A percentile compares a stretch with the other conserved stretches of the same genome.
These are phyloP conservation scores for Lithobates sylvaticus DNA, from an alignment of 2,797 vertebrate genomes.

Conservation along the genomic window DNA sequence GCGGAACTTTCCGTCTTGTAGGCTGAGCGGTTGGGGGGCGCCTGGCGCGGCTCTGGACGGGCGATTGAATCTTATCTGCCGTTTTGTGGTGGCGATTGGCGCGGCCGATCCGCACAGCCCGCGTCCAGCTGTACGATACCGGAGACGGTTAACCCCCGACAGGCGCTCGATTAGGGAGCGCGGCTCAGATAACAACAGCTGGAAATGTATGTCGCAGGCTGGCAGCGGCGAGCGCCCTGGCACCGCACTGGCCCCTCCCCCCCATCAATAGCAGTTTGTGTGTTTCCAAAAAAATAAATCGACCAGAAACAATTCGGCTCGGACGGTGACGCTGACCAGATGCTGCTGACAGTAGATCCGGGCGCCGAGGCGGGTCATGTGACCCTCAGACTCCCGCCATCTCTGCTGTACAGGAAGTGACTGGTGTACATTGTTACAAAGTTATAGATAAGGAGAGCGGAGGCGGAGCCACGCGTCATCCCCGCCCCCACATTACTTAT, in stretches of 20 bases:
- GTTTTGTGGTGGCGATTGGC: background rate
- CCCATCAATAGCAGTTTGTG: constrained; percentile 3
- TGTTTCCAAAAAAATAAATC: background rate
- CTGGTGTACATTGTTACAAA: no score
- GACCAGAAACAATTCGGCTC: background rate
- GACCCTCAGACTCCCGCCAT: no score
- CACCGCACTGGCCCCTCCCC: background rate
- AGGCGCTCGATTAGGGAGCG: background rate
- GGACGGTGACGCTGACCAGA: background rate
- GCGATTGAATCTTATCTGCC: background rate
- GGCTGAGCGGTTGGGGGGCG: constrained; percentile 64
- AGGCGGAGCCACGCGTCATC: no score
- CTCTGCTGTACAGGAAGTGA: no score
- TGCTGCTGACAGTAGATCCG: background rate
- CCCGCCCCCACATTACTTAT: no score
- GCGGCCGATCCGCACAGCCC: background rate
- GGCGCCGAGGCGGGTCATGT: no score
- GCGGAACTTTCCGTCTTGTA: constrained; percentile 65
- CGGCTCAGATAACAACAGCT: constrained; percentile 42
- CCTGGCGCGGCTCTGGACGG: constrained; percentile 14
- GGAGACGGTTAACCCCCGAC: constrained; percentile 7
- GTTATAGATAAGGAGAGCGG: no score
- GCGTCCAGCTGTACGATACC: constrained; percentile 19
- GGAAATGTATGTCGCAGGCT: background rate
- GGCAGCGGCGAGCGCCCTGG: background rate